Evolutionary conservation across 2,888 invertebrate species (phyloP), one percentile per base, ranked within the genome.

Genomic region (Folsomia candida): DNA sequence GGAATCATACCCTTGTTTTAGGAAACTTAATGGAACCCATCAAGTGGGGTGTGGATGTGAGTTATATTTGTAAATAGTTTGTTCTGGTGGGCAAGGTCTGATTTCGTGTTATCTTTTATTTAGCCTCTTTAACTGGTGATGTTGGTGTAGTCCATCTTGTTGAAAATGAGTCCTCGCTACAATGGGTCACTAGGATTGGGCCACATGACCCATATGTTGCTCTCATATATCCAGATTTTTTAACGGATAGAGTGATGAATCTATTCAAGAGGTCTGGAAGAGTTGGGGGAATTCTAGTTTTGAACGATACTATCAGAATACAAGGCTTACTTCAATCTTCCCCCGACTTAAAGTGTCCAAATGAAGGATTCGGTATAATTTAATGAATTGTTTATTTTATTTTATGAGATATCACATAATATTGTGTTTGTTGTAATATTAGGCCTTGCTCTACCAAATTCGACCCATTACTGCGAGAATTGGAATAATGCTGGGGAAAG

Each of bases 41-140:
- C 94, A 97, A 85, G 90, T 91, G 79, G 98, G 98, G 73, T 98
- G 97, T 84, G 89, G 93, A 66, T 94, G 96, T 96, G 87, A 88
- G 91, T 67, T 26, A 62, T 37, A 25, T 18, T 58, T 57, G 25
- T 6, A 61, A 14, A 65, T 20, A 29, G 22, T 65, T 37, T 37
- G 24, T 22, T 25, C 24, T 28, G n/a, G n/a, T n/a, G n/a, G n/a
- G n/a, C n/a, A n/a, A n/a, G n/a, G n/a, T n/a, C n/a, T n/a, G n/a
- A n/a, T n/a, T n/a, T n/a, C n/a, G n/a, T n/a, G n/a, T n/a, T n/a
- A n/a, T n/a, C n/a, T n/a, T n/a, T n/a, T n/a, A n/a, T n/a, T 65
- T 51, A 92, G 92, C 93, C 29, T 84, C 87, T 76, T 86, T 88
- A 69, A 88, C 87, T 62, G 96, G 96, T 37, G 91, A 91, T 72